These are phyloP conservation scores for Nymphicus hollandicus DNA, from an alignment of 2,113 vertebrate species.

Conservation along the genomic window DNA sequence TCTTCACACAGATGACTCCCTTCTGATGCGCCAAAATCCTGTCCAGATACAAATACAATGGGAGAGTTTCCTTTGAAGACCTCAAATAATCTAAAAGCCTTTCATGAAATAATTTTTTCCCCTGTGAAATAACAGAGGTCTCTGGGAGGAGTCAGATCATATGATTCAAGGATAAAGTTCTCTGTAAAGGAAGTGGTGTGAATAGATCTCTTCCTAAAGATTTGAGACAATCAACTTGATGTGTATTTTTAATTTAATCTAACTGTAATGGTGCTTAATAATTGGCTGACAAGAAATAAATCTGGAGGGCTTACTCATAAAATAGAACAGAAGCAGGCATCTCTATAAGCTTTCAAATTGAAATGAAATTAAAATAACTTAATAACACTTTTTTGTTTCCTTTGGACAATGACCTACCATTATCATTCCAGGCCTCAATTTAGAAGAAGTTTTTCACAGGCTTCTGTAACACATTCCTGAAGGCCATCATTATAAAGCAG, in stretches of 20 bases:
- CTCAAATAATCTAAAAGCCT: background rate
- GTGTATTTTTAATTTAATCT: constrained; percentile 44
- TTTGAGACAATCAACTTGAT: background rate
- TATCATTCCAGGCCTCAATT: constrained; percentile 9
- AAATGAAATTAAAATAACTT: constrained; percentile 62
- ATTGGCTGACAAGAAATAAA: constrained; percentile 3
- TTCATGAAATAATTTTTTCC: background rate
- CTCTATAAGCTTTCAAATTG: constrained; percentile 34
- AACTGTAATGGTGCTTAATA: constrained; percentile 20
- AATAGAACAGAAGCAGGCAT: constrained; percentile 37
- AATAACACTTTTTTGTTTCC: constrained; percentile 54
- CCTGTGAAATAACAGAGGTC: background rate
- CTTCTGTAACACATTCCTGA: constrained; percentile 25
- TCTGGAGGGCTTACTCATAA: background rate
- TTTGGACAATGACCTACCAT: constrained; percentile 39
- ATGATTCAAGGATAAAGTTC: background rate
- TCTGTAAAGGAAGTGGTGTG: background rate
- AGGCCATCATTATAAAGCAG: constrained; percentile 19
- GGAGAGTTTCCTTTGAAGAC: background rate
- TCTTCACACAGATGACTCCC: background rate
- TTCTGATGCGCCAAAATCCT: background rate
- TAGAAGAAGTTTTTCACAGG: constrained; percentile 19
- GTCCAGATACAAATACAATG: background rate
- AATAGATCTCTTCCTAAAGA: background rate
- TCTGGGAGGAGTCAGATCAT: background rate